These are phyloP conservation scores for Vanessa tameamea DNA, from an alignment of 1,140 invertebrate genomes.

Conservation along the genomic window DNA sequence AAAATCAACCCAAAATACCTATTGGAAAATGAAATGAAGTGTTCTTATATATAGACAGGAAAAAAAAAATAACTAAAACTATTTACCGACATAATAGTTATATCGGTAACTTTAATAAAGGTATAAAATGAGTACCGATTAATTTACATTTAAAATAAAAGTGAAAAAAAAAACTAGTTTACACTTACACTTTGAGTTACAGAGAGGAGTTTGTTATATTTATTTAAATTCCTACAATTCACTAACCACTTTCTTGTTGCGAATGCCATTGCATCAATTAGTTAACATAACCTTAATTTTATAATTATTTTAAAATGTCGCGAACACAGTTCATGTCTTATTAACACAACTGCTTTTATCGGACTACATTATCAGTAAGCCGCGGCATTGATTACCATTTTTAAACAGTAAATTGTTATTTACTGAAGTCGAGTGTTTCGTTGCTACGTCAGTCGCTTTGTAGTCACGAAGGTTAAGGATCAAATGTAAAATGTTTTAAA, in stretches of 20 bases:
- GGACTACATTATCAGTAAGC: conserved; percentile 52
- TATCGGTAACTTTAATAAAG: no score
- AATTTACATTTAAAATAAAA: conserved; percentile 11
- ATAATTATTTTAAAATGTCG: conserved; percentile 26
- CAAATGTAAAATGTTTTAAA: conserved; percentile 10
- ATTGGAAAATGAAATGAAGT: no score
- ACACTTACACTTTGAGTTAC: conserved; percentile 53
- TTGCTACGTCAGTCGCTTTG: conserved; percentile 39
- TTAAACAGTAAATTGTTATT: conserved; percentile 40
- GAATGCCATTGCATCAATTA: conserved; percentile 54
- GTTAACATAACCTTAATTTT: conserved; percentile 34
- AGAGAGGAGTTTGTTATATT: conserved; percentile 46
- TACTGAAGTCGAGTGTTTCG: conserved; percentile 38
- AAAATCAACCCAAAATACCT: no score
- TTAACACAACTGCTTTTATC: conserved; percentile 61
- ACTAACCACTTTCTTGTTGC: conserved; percentile 53
- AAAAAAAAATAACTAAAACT: no score
- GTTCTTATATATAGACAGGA: no score
- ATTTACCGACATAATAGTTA: no score
- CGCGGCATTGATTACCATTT: conserved; percentile 60
- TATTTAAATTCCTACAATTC: conserved; percentile 49
- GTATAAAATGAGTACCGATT: no score
- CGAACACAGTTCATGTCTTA: conserved; percentile 30
- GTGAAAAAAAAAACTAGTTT: not conserved
- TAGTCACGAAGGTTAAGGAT: conserved; percentile 38